phyloP scores from a whole-genome alignment of 1,140 invertebrate species.

The Drosophila kurseongensis region DNA sequence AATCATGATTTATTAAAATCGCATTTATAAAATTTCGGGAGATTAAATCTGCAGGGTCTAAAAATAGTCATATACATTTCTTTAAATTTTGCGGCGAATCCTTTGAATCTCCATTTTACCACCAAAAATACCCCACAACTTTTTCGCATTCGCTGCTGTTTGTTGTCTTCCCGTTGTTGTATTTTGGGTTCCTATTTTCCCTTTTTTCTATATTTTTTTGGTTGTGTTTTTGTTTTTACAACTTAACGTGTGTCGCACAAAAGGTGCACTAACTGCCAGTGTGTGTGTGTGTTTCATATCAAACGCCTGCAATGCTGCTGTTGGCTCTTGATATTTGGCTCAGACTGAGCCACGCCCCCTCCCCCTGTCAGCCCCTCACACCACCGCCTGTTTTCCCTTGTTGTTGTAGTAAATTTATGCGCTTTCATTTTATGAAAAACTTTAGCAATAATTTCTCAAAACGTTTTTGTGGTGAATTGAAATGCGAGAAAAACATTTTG shows the following conservation, averaged over 20 bases:
- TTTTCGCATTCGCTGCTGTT: constrained; percentile 57
- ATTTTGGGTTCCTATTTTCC: constrained; percentile 9
- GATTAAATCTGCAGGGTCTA: background rate
- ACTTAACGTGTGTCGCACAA: constrained; percentile 82
- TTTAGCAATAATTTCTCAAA: constrained; percentile 84
- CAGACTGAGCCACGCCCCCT: constrained; percentile 32
- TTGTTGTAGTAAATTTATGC: constrained; percentile 82
- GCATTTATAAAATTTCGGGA: too few relatives aligned
- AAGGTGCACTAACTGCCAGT: constrained; percentile 61
- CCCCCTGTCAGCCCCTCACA: background rate
- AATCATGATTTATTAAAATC: too few relatives aligned
- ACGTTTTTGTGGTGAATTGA: constrained; percentile 84
- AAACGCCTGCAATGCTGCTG: constrained; percentile 65
- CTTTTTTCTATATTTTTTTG: constrained; percentile 2
- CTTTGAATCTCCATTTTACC: constrained; percentile 13
- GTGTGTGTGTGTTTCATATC: constrained; percentile 56
- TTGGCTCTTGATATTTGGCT: constrained; percentile 74
- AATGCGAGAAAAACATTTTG: constrained; percentile 84
- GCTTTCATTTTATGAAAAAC: constrained; percentile 84
- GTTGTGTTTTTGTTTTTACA: constrained; percentile 68
- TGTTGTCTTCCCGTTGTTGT: constrained; percentile 40
- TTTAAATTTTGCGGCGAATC: constrained; percentile 3
- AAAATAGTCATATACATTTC: background rate
- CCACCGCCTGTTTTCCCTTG: constrained; percentile 1
- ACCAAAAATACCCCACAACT: constrained; percentile 35